Evolutionary conservation across 2,888 invertebrate genomes (phyloP).

Genomic region (Tetragonisca angustula): DNA sequence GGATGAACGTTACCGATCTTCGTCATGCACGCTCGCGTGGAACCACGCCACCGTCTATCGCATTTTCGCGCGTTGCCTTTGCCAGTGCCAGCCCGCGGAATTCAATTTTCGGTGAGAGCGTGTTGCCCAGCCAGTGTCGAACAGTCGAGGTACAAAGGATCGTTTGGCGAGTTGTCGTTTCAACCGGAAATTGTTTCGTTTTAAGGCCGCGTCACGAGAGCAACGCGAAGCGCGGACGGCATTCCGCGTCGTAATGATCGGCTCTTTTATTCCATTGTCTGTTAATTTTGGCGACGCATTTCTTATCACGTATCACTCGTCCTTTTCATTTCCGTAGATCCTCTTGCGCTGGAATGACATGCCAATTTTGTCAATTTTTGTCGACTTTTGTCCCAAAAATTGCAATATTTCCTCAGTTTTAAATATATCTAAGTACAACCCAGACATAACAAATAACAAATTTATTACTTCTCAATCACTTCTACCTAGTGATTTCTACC

Average conservation of each 20-base stretch:
- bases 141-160: constrained; percentile 21
- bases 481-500: too few species aligned
- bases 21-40: constrained; percentile 31
- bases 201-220: not conserved
- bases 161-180: not conserved
- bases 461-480: too few species aligned
- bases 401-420: too few species aligned
- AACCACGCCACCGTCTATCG: constrained; percentile 21
- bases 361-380: too few species aligned
- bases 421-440: too few species aligned
- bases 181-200: not conserved
- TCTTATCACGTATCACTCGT: too few species aligned
- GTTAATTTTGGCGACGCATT: too few species aligned
- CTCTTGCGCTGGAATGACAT: too few species aligned
- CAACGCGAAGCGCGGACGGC: not conserved
- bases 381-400: too few species aligned
- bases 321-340: too few species aligned
- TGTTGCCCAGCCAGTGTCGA: not conserved
- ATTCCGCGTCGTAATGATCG: not conserved
- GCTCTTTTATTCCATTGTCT: too few species aligned
- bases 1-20: constrained; percentile 22
- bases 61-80: constrained; percentile 13
- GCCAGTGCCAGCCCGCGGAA: not conserved
- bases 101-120: constrained; percentile 26
- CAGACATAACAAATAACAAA: too few species aligned